Percentiles rank a stretch among this genome's conserved stretches.
These are phyloP conservation scores for Poecile atricapillus DNA, from an alignment of 2,113 vertebrate species.

Conservation along the genomic window DNA sequence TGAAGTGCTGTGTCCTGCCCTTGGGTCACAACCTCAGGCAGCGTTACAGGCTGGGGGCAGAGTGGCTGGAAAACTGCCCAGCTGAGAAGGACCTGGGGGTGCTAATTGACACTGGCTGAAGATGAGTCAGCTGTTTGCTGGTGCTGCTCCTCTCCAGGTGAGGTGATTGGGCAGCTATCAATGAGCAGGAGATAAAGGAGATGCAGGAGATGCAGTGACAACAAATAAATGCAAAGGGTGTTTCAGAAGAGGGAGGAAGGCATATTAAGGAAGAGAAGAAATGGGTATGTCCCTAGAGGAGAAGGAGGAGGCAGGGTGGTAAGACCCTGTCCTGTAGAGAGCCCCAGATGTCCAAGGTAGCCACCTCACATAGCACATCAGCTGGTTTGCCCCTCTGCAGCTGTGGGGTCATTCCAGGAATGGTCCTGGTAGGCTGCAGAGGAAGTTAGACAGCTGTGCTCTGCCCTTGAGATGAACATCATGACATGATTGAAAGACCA, in stretches of 20 bases:
- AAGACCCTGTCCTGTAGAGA: not conserved
- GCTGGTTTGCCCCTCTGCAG: not conserved
- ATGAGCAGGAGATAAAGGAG: not conserved
- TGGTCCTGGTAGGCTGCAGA: not conserved
- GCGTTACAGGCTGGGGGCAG: not conserved
- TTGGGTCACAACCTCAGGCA: not conserved
- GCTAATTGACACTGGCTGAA: not conserved
- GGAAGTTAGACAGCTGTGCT: not conserved
- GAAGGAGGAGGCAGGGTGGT: not conserved
- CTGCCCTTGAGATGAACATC: not conserved
- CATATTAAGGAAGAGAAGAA: not conserved
- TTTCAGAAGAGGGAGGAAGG: not conserved
- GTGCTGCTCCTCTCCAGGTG: not conserved
- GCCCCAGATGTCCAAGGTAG: not conserved
- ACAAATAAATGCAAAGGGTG: not conserved
- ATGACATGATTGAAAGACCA: not conserved
- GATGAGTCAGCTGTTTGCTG: not conserved
- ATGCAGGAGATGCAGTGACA: not conserved
- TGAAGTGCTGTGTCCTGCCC: not conserved
- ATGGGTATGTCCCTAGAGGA: not conserved
- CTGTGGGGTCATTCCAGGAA: not conserved
- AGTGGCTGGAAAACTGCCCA: not conserved
- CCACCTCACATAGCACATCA: fast-evolving
- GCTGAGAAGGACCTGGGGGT: not conserved
- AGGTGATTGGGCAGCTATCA: fast-evolving